Evolutionary conservation across 2,113 vertebrate genomes (phyloP), one percentile per base, ranked within the genome.

Genomic region (Semnornis frantzii): DNA sequence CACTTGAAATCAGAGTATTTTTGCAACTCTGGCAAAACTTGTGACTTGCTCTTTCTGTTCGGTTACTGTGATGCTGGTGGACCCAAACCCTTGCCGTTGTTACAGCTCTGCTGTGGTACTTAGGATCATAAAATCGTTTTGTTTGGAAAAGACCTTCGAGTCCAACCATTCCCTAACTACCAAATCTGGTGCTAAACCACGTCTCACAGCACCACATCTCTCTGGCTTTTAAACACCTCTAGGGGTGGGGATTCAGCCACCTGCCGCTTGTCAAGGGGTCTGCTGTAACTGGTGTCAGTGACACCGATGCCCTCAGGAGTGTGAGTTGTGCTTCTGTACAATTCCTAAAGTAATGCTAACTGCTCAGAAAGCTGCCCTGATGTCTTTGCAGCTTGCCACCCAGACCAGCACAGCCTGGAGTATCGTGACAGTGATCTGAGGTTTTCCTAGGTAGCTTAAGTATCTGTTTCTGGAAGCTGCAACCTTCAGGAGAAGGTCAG

Each of bases 401-500:
- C 64, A 28, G 31, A 27, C 60, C 55, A 23, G 4, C 39, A 59
- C 54, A 23, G 15, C 74, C 10, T 9, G 1, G 34, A 30, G 59
- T 23, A 2, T 28, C 59, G 9, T 2, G 3, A 11, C 65, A 10
- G 57, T 46, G 44, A 2, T 60, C 33, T 64, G 81, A 72, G 72
- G 71, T 46, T 82, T 69, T 71, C 64, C 82, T 46, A 7, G 28
- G 68, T 13, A 58, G 44, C 72, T 3, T 15, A 27, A 64, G 23
- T 44, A 12, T 46, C 16, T 54, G 69, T 60, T 89, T 75, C 14
- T 64, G 66, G 86, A 69, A 81, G 70, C 71, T 85, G 73, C 86
- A 73, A 27, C 76, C 85, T 83, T 64, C 69, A 59, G 91, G 93
- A 91, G 92, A 87, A 87, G 85, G 72, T 80, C 85, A 68, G 75